Evolutionary conservation across 2,888 invertebrate genomes (phyloP), one percentile per base, ranked within the genome.

Genomic region (Drosophila nigricruria): DNA sequence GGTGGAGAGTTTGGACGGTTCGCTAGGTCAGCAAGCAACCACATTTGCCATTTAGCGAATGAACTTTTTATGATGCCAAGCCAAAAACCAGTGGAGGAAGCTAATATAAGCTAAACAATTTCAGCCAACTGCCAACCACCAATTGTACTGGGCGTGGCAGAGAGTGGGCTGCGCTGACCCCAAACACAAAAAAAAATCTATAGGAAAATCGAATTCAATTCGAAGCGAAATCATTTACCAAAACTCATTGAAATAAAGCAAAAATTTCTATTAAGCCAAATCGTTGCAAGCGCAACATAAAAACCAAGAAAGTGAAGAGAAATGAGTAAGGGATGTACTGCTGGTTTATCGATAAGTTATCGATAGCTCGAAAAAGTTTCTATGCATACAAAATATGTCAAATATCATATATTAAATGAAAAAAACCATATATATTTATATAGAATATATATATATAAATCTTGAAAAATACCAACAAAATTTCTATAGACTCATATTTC

Each of bases 21-120:
- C 50, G 70, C 50, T 69, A 50, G 80, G 62, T 75, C 60, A 72
- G 71, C 67, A 67, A 56, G 73, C 62, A 66, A 70, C 64, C 70
- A 74, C 76, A 79, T 79, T 82, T 74, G 80, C 80, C 80, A 81
- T 81, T 81, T 81, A 77, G 77, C 82, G 81, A 81, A 81, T 81
- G 81, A 81, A 81, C 81, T 82, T 81, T 81, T 82, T 81, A 81
- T 81, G 83, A 82, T 78, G 66, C 72, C 75, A 57, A 63, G 52
- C 57, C 70, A 36, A 63, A 63, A 71, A 62, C 57, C 56, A 70
- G 18, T 52, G 53, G 32, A 70, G 23, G 52, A 53, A 53, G 62
- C 70, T 70, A 73, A 70, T 71, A 70, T 75, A 80, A 75, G 77
- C 81, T 63, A 75, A 82, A 81, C 81, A 81, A 81, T 81, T 82